Evolutionary conservation across 23 tunicate species (phyloP).

Genomic region (Oikopleura albicans): DNA sequence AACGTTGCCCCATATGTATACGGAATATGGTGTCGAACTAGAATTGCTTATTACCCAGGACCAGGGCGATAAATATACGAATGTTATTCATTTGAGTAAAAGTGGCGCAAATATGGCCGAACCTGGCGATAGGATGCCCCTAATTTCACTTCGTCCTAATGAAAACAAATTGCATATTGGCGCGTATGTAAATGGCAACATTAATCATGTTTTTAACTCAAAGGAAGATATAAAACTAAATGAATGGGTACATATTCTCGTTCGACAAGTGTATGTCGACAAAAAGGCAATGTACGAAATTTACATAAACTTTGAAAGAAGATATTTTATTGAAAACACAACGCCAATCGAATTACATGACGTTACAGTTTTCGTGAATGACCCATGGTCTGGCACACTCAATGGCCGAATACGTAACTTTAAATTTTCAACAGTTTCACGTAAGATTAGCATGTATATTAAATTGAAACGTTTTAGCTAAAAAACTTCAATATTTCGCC

Average conservation of each 20-base stretch:
- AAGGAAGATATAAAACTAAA: not conserved
- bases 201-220: not conserved
- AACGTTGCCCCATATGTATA: not conserved
- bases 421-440: not conserved
- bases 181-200: not conserved
- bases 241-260: not conserved
- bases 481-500: no score
- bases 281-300: not conserved
- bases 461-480: no score
- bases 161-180: not conserved
- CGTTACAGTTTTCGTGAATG: not conserved
- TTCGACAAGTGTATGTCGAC: not conserved
- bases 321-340: not conserved
- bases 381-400: not conserved
- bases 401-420: not conserved
- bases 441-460: no score
- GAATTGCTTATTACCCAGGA: not conserved
- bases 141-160: not conserved
- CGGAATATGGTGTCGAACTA: not conserved
- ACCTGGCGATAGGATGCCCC: not conserved
- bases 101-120: not conserved
- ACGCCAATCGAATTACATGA: not conserved
- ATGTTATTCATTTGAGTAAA: not conserved
- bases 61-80: not conserved
- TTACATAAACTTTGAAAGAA: not conserved